phyloP scores from a whole-genome alignment of 2,797 vertebrate genomes.

The Micropoecilia bifurca region DNA sequence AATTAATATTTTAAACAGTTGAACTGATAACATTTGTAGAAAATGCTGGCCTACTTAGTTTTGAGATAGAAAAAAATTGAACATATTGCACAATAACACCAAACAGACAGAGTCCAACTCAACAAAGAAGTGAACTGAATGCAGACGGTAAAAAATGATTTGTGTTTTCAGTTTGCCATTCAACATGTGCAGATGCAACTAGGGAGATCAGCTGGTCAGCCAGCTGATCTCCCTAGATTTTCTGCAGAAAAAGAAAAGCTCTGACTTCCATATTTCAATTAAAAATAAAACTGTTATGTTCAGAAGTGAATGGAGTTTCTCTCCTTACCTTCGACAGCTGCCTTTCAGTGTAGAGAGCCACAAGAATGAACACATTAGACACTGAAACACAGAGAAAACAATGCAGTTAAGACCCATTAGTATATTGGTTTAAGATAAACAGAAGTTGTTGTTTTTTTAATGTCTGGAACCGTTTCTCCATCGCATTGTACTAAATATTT shows the following conservation, averaged over 20 bases:
- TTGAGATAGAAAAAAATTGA: conserved; percentile 23
- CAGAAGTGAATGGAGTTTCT: conserved; percentile 9
- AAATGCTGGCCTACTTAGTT: conserved; percentile 43
- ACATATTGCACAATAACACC: conserved; percentile 44
- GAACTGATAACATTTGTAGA: conserved; percentile 19
- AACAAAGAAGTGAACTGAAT: conserved; percentile 45
- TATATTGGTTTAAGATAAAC: background rate
- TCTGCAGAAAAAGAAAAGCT: conserved; percentile 34
- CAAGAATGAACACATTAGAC: conserved; percentile 79
- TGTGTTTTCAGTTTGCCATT: conserved; percentile 32
- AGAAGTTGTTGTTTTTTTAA: background rate
- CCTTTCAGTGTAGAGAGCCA: conserved; percentile 82
- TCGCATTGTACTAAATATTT: background rate
- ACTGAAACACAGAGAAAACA: conserved; percentile 65
- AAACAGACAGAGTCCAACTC: conserved; percentile 38
- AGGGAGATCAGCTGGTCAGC: conserved; percentile 42
- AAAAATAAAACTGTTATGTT: conserved; percentile 22
- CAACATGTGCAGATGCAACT: conserved; percentile 39
- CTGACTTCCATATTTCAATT: conserved; percentile 33
- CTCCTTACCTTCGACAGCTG: conserved; percentile 81
- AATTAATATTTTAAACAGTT: conserved; percentile 16
- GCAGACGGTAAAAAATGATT: conserved; percentile 58
- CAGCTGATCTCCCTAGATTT: conserved; percentile 42
- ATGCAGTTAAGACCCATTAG: conserved; percentile 2
- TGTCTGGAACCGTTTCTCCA: background rate